Evolutionary conservation across 2,113 vertebrate genomes (phyloP), one percentile per base, ranked within the genome.

Genomic region (Anarhynchus alexandrinus): DNA sequence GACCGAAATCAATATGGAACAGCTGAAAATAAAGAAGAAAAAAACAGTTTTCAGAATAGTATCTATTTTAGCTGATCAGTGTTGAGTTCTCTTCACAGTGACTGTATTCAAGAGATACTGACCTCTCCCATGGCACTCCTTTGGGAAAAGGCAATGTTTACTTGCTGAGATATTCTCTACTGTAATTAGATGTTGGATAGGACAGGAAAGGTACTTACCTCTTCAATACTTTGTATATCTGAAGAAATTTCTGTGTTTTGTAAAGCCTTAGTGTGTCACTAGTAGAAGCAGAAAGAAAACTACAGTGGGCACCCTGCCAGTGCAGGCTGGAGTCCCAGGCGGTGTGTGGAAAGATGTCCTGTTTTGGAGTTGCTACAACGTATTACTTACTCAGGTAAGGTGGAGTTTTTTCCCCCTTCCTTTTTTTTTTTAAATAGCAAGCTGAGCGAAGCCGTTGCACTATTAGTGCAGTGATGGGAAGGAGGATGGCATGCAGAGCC

Each of bases 1-100:
- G 99, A 59, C 99, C 99, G 64, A 99, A 99, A 92, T 99, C 99
- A 55, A 99, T 99, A 97, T 99, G 99, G 96, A 99, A 99, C 43
- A 99, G 98, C 99, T 99, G 94, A 32, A 97, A 86, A 74, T 5
- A 47, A n/a, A 74, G 76, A 34, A 96, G 85, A 84, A 69, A 43
- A 84, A 30, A 64, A 6, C 2, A 43, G 2, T 3, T 91, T 85
- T 70, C n/a, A 94, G 59, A 64, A 5, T 23, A 52, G 15, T 20
- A 18, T 10, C 45, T 42, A 0, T 45, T 85, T 22, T 20, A 72
- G 52, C 18, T 76, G n/a, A 17, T 43, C 4, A 27, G 18, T 4
- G 4, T 4, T 43, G 30, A 27, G 21, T 32, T 78, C 36, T 77
- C 15, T 19, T 91, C 29, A 29, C 14, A 51, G 32, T 43, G 25